A percentile compares a stretch with the other conserved stretches of the same genome.
Evolutionary conservation across 2,888 invertebrate genomes (phyloP).

Genomic region (Adelphocoris suturalis): DNA sequence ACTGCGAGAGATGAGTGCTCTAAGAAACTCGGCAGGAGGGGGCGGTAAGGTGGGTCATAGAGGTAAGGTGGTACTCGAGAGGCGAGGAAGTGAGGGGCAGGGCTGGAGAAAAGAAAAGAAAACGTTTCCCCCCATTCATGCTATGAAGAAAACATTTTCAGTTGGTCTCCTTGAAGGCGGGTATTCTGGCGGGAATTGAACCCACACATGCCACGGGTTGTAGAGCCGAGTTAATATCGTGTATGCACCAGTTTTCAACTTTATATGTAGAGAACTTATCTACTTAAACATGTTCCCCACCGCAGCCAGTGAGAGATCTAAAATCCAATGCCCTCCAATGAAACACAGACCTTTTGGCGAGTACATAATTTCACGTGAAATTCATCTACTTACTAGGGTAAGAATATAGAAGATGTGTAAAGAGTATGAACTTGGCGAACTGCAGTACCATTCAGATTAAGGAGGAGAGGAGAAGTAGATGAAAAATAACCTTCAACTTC

Average conservation of each 20-base stretch:
- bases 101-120: background rate
- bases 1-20: background rate
- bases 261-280: too few species aligned
- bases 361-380: too few species aligned
- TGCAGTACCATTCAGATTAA: too few species aligned
- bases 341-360: too few species aligned
- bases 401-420: too few species aligned
- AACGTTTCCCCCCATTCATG: background rate
- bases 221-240: background rate
- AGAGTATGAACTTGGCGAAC: too few species aligned
- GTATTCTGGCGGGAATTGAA: background rate
- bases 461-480: too few species aligned
- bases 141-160: constrained; percentile 10
- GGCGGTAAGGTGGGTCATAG: background rate
- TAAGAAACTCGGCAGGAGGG: background rate
- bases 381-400: too few species aligned
- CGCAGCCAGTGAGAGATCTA: too few species aligned
- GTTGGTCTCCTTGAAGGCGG: background rate
- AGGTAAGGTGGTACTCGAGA: background rate
- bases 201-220: background rate
- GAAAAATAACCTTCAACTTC: background rate
- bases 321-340: too few species aligned
- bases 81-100: background rate
- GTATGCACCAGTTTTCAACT: too few species aligned
- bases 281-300: too few species aligned